phyloP scores from a whole-genome alignment of 2,797 vertebrate species.

The Micromesistius poutassou region DNA sequence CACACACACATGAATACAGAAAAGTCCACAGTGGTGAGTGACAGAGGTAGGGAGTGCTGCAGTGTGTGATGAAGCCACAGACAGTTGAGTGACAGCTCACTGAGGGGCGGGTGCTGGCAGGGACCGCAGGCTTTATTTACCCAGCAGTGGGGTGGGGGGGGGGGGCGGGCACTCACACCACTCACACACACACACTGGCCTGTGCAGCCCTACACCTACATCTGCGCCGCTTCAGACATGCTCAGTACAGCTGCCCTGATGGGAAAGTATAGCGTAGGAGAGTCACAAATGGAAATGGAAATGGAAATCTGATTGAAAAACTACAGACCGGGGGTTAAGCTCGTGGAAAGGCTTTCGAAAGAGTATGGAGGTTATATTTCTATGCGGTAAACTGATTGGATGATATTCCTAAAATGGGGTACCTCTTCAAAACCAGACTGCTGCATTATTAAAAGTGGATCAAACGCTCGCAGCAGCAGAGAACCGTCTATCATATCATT shows the following conservation, averaged over 20 bases:
- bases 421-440: no score
- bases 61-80: slow-evolving; percentile 48
- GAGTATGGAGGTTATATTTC: background rate
- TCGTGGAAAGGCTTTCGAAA: background rate
- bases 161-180: background rate
- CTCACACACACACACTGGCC: slow-evolving; percentile 15
- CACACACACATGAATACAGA: slow-evolving; percentile 9
- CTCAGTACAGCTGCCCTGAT: background rate
- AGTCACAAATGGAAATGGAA: background rate
- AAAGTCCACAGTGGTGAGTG: slow-evolving; percentile 52
- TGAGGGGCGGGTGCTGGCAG: slow-evolving; percentile 52
- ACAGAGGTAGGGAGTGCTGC: slow-evolving; percentile 58
- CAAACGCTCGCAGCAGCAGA: background rate
- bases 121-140: slow-evolving; percentile 65
- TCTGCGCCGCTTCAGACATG: background rate
- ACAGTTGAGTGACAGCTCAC: slow-evolving; percentile 66
- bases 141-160: slow-evolving; percentile 44
- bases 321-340: background rate
- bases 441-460: background rate
- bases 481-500: no score
- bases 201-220: slow-evolving; percentile 4
- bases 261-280: background rate
- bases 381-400: background rate
- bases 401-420: background rate
- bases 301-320: background rate